These are phyloP conservation scores for Melanotaenia boesemani DNA, from an alignment of 2,797 vertebrate species.

Conservation along the genomic window DNA sequence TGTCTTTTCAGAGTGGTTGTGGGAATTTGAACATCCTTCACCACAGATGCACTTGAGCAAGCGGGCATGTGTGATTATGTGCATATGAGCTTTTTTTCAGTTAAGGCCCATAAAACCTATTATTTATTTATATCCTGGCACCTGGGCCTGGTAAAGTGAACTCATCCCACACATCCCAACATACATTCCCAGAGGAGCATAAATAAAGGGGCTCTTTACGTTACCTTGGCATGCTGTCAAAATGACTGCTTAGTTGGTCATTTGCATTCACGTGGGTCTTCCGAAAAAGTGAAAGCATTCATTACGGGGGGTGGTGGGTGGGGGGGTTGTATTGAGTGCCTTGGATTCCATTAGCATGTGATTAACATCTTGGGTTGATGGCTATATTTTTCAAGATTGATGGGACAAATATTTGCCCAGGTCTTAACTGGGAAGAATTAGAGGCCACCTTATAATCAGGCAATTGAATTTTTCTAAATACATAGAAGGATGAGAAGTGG, in stretches of 20 bases:
- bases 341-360: conserved; percentile 80
- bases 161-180: conserved; percentile 80
- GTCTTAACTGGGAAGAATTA: conserved; percentile 76
- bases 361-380: conserved; percentile 81
- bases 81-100: conserved; percentile 64
- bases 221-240: conserved; percentile 83
- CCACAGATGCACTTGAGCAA: conserved; percentile 77
- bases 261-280: conserved; percentile 80
- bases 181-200: conserved; percentile 80
- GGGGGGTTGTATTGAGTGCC: conserved; percentile 73
- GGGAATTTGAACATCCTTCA: conserved; percentile 82
- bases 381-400: conserved; percentile 82
- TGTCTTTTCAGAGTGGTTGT: conserved; percentile 79
- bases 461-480: conserved; percentile 47
- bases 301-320: conserved; percentile 27
- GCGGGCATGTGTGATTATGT: conserved; percentile 69
- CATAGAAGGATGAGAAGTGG: conserved; percentile 26
- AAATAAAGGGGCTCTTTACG: conserved; percentile 83
- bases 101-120: conserved; percentile 78
- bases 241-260: conserved; percentile 77
- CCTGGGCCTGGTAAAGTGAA: conserved; percentile 81
- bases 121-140: conserved; percentile 84
- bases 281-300: conserved; percentile 75
- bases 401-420: conserved; percentile 82
- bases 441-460: conserved; percentile 67